Percentiles rank a stretch among this genome's conserved stretches.
These are phyloP conservation scores for Auanema freiburgensis DNA, from an alignment of 2,888 invertebrate genomes.

Conservation along the genomic window DNA sequence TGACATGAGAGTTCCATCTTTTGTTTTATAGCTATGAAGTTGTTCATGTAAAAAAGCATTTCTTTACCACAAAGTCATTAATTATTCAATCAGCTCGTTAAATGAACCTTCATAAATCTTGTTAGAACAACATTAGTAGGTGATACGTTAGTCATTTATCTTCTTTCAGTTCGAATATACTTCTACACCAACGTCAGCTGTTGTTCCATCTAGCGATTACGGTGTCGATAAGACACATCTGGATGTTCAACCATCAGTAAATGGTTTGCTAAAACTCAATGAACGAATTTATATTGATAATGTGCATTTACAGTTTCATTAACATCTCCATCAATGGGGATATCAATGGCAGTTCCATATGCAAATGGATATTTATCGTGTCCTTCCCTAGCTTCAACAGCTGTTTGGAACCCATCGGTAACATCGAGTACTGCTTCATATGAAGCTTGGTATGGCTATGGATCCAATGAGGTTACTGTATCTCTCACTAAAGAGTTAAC, in stretches of 20 bases:
- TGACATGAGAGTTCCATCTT: too few species aligned
- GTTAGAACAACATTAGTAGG: too few species aligned
- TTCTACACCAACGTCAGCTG: too few species aligned
- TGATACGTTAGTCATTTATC: too few species aligned
- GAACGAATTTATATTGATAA: too few species aligned
- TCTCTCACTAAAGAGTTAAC: too few species aligned
- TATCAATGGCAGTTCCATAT: conserved; percentile 1
- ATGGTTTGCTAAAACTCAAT: neutral
- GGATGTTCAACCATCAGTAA: neutral
- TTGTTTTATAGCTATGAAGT: too few species aligned
- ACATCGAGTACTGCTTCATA: neutral
- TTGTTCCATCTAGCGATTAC: neutral
- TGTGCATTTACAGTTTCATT: neutral
- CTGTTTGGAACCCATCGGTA: neutral
- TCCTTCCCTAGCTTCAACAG: neutral
- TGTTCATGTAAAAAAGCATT: too few species aligned
- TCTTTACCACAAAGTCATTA: too few species aligned
- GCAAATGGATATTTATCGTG: conserved; percentile 1
- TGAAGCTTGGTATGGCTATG: conserved; percentile 1
- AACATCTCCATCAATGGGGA: neutral
- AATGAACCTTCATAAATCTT: too few species aligned
- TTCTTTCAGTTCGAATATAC: too few species aligned
- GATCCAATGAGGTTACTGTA: neutral
- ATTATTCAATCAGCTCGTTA: too few species aligned
- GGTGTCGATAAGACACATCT: neutral